Base-by-base conservation (phyloP, 2,797 vertebrate species). In the Sylvilagus floridanus region DNA sequence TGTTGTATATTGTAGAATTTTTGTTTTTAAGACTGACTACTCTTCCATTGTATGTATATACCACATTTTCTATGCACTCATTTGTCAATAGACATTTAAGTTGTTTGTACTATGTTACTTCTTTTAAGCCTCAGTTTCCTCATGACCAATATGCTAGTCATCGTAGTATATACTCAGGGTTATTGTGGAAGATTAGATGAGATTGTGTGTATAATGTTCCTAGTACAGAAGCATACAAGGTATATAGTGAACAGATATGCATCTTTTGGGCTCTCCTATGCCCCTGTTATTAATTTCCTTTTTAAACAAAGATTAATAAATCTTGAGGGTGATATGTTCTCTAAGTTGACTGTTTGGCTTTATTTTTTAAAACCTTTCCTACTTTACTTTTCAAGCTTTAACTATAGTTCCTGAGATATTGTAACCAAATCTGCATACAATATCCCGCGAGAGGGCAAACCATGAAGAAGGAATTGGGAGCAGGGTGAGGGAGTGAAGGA, bases 311-410 rank as follows among this genome's bases (percentile, higher is more conserved):
- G 1, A 65, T 71, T 84, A 57, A 88, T 84, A 94, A 88, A 42
- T 8, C 28, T 81, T 85, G 11, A 9, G 7, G n/a, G 17, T 75
- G 9, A 85, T 94, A 16, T 68, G 22, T 76, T 92, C 71, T 84
- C 60, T 96, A 63, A 52, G 17, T 79, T 79, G 90, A 85, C 26
- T 96, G 84, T 88, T 87, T 77, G 37, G 86, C 47, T 91, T 89
- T 35, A 84, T 81, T 86, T 87, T 87, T 86, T 76, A 32, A 94
- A 84, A 63, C 42, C 78, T 94, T 96, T 91, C 54, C 84, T 60
- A 26, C 90, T 88, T 57, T 68, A 52, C 28, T 95, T 86, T 68
- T 95, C 71, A 26, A 88, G 17, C 32, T 94, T 87, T 30, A 90
- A 50, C 14, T 60, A 4, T 90, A 81, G 82, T 93, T n/a, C 6